These are phyloP conservation scores for Plebejus melissa DNA, from an alignment of 2,888 invertebrate genomes.

Conservation along the genomic window DNA sequence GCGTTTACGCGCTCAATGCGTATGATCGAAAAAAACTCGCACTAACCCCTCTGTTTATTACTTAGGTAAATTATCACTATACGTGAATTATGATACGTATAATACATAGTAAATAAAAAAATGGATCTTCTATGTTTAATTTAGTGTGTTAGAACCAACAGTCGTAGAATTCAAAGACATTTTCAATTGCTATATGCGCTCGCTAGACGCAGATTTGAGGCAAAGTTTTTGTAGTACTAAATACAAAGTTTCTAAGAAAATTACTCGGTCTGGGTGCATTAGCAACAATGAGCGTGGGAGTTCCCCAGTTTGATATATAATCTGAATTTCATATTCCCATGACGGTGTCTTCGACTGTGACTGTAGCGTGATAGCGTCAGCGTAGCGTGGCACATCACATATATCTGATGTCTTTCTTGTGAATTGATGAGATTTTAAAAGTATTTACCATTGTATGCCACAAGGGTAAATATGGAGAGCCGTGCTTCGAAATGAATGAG, in stretches of 20 bases:
- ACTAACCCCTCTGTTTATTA: no score
- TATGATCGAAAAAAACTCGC: no score
- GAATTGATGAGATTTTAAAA: not conserved
- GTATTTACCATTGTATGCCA: not conserved
- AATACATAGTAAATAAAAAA: no score
- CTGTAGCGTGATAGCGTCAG: conserved; percentile 34
- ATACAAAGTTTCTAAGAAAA: conserved; percentile 28
- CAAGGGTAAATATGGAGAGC: not conserved
- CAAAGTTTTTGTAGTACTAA: not conserved
- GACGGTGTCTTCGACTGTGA: conserved; percentile 62
- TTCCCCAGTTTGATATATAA: conserved; percentile 50
- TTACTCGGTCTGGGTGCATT: conserved; percentile 43
- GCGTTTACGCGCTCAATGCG: no score
- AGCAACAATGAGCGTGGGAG: conserved; percentile 46
- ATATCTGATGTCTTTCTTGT: not conserved
- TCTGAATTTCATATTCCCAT: conserved; percentile 64
- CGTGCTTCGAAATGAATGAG: not conserved
- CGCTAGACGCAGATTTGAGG: not conserved
- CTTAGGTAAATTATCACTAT: no score
- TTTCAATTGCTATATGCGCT: not conserved
- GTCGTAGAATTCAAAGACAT: not conserved
- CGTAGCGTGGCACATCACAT: conserved; percentile 39
- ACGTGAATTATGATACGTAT: no score
- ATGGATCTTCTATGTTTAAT: not conserved
- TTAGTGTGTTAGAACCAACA: not conserved